Evolutionary conservation across 2,888 invertebrate genomes (phyloP).

Genomic region (Elmis aenea): DNA sequence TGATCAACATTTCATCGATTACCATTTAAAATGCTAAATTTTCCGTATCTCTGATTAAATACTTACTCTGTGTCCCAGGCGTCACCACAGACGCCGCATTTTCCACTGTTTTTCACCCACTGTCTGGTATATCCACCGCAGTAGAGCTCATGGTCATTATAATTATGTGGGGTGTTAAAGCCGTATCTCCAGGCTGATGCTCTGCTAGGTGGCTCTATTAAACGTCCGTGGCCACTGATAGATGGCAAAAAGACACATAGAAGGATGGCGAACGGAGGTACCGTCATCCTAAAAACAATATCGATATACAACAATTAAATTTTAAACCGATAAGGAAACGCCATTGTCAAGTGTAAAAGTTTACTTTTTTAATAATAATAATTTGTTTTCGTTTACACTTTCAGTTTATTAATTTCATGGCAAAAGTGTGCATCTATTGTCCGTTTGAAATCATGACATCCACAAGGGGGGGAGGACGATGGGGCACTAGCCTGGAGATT

Average conservation of each 20-base stretch:
- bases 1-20: too few relatives aligned
- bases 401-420: too few relatives aligned
- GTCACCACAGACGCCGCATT: constrained; percentile 85
- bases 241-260: constrained; percentile 24
- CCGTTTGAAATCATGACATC: too few relatives aligned
- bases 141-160: constrained; percentile 83
- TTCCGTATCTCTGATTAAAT: constrained; percentile 1
- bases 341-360: too few relatives aligned
- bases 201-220: constrained; percentile 81
- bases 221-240: constrained; percentile 63
- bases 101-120: constrained; percentile 74
- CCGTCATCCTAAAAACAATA: constrained; percentile 14
- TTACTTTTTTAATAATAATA: too few relatives aligned
- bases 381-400: too few relatives aligned
- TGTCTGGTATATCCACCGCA: constrained; percentile 85
- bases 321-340: too few relatives aligned
- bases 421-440: too few relatives aligned
- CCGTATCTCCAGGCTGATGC: constrained; percentile 87
- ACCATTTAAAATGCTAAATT: too few relatives aligned
- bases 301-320: too few relatives aligned
- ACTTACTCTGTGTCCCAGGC: constrained; percentile 63
- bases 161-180: constrained; percentile 81
- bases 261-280: constrained; percentile 5
- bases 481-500: too few relatives aligned
- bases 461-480: too few relatives aligned